A percentile compares a stretch with the other conserved stretches of the same genome.
These are phyloP conservation scores for Ypsolopha sequella DNA, from an alignment of 2,888 invertebrate species.

Conservation along the genomic window DNA sequence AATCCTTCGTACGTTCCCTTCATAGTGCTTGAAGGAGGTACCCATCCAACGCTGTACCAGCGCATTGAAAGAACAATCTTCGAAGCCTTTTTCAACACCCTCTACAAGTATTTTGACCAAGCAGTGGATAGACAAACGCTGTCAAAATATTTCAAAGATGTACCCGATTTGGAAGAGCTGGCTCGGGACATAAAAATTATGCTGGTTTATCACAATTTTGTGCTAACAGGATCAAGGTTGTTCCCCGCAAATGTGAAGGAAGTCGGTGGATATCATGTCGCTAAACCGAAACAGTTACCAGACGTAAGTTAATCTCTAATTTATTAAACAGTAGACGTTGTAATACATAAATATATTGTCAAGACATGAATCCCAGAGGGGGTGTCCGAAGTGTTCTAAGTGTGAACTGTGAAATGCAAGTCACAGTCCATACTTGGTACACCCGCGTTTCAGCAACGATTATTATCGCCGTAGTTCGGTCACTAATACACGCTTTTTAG, in stretches of 20 bases:
- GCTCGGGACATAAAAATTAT: slow-evolving; percentile 65
- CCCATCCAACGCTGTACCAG: slow-evolving; percentile 56
- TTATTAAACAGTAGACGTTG: too few relatives aligned
- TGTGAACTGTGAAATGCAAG: too few relatives aligned
- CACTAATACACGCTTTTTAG: too few relatives aligned
- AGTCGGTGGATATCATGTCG: slow-evolving; percentile 73
- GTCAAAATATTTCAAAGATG: slow-evolving; percentile 45
- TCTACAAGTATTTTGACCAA: slow-evolving; percentile 26
- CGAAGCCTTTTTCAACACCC: slow-evolving; percentile 16
- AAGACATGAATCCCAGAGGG: too few relatives aligned
- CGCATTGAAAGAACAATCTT: slow-evolving; percentile 52
- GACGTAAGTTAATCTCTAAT: slow-evolving; percentile 31
- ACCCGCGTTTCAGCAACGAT: too few relatives aligned
- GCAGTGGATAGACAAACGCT: slow-evolving; percentile 30
- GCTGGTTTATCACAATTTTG: slow-evolving; percentile 73
- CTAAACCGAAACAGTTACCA: slow-evolving; percentile 47
- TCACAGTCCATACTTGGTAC: too few relatives aligned
- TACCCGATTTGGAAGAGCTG: slow-evolving; percentile 62
- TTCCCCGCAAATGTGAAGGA: slow-evolving; percentile 71
- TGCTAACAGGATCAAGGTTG: slow-evolving; percentile 69
- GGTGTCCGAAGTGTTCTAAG: too few relatives aligned
- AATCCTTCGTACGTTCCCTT: slow-evolving; percentile 70
- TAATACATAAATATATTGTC: too few relatives aligned
- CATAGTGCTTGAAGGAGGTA: slow-evolving; percentile 60
- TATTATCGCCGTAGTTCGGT: too few relatives aligned